These are phyloP conservation scores for Drosophila tanythrix DNA, from an alignment of 2,888 invertebrate species.

Conservation along the genomic window DNA sequence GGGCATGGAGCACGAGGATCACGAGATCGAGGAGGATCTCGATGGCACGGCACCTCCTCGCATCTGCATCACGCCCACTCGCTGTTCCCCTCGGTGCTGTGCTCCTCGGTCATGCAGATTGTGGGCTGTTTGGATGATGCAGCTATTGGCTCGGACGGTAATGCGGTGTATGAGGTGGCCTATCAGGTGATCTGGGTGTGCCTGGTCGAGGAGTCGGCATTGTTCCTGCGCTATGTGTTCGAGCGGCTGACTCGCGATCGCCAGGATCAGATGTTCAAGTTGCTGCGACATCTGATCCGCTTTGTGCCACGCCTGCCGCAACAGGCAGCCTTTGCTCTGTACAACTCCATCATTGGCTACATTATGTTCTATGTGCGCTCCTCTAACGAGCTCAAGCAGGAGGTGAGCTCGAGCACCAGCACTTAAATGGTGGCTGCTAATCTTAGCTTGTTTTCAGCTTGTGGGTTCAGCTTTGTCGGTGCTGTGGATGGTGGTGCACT, in stretches of 20 bases:
- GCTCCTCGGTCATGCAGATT: slow-evolving; percentile 97
- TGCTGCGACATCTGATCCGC: slow-evolving; percentile 95
- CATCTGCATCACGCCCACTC: slow-evolving; percentile 97
- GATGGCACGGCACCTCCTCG: slow-evolving; percentile 91
- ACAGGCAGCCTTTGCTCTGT: slow-evolving; percentile 98
- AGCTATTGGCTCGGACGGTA: slow-evolving; percentile 96
- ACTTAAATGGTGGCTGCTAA: not conserved
- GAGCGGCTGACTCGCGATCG: slow-evolving; percentile 97
- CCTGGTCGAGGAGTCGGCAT: slow-evolving; percentile 97
- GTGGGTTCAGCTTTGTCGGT: slow-evolving; percentile 97
- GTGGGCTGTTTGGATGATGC: slow-evolving; percentile 97
- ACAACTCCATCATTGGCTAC: slow-evolving; percentile 99
- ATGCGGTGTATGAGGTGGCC: slow-evolving; percentile 98
- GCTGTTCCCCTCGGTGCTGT: slow-evolving; percentile 97
- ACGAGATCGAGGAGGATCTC: slow-evolving; percentile 91
- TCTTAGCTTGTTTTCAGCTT: slow-evolving; percentile 84
- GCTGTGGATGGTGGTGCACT: slow-evolving; percentile 99
- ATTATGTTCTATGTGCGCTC: slow-evolving; percentile 99
- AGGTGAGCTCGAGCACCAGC: slow-evolving; percentile 82
- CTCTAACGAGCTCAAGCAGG: slow-evolving; percentile 97
- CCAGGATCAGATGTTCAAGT: slow-evolving; percentile 97
- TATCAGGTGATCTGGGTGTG: slow-evolving; percentile 99
- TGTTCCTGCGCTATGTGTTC: slow-evolving; percentile 97
- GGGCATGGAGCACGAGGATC: slow-evolving; percentile 93
- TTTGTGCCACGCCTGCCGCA: slow-evolving; percentile 97